These are phyloP conservation scores for Coreius guichenoti DNA, from an alignment of 2,797 vertebrate genomes.

Conservation along the genomic window DNA sequence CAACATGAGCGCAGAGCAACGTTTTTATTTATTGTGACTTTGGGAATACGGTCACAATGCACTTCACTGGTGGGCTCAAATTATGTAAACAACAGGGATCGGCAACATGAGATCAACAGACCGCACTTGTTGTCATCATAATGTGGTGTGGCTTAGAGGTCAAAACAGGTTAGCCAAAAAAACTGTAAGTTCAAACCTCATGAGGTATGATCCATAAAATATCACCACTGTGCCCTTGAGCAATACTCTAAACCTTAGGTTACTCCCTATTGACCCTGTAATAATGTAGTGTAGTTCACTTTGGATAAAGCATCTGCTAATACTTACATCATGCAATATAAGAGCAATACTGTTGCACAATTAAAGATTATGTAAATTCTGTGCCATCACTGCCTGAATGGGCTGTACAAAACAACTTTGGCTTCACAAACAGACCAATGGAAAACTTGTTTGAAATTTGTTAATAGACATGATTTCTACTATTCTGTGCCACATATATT, in stretches of 20 bases:
- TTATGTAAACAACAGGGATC: constrained; percentile 17
- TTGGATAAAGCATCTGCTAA: neutral
- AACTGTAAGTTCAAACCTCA: neutral
- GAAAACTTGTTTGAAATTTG: neutral
- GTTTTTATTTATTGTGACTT: constrained; percentile 25
- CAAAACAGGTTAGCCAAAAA: constrained; percentile 6
- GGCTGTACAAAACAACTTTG: too few relatives aligned
- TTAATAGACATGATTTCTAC: neutral
- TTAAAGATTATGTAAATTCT: neutral
- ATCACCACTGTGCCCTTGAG: neutral
- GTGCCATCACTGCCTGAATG: too few relatives aligned
- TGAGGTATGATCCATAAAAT: constrained; percentile 5
- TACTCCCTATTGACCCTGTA: neutral
- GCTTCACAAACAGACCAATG: too few relatives aligned
- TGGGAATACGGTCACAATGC: constrained; percentile 8
- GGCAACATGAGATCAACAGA: constrained; percentile 11
- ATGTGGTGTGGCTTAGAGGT: neutral
- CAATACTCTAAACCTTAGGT: neutral
- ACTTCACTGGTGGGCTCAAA: neutral
- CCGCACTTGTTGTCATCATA: constrained; percentile 27
- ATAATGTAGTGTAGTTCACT: neutral
- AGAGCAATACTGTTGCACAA: neutral
- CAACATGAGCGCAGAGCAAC: constrained; percentile 34
- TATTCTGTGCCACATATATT: neutral
- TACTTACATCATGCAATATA: neutral